Base-by-base conservation (phyloP, 2,113 vertebrate genomes). In the Oryzias celebensis region DNA sequence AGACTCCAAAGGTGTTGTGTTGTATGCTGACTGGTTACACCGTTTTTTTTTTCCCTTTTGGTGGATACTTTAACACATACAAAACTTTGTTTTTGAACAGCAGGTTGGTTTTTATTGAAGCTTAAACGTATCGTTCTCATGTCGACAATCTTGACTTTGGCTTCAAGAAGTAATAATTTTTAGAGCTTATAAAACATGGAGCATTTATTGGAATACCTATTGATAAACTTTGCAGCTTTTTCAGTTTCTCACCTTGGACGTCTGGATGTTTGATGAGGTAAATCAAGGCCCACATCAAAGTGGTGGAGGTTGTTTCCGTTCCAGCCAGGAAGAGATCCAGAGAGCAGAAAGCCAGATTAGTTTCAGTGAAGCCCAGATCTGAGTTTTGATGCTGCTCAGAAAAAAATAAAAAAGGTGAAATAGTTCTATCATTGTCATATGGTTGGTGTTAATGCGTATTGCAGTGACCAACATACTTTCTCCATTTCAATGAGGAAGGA, bases 251-350 rank as follows among this genome's bases (percentile, higher is more conserved):
- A 97, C 95, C 87, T 77, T 95, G 93, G 41, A 96, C 72, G 0
- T 88, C 78, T 0, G 92, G 93, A 59, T 94, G 65, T 55, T 88
- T 93, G 80, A 90, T 93, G 84, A 95, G 91, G 64, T 91, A 92
- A 48, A 96, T 81, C 22, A 93, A 72, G 1, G 90, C 89, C 95
- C 95, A 97, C 52, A 93, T 91, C 65, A 98, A 65, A 0, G 94
- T 7, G 2, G 92, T 92, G 2, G 93, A 86, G 0, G 93, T 94
- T 17, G 94, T 96, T 81, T 96, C 95, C 0, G 94, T 95, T 4
- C 95, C 95, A 0, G 94, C 96, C 75, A 95, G 78, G 62, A 96
- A 91, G 52, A 96, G 82, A 83, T 98, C 95, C 1, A 94, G 69
- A 15, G 88, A 83, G 53, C 93, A 93, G 48, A 93, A 71, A 5